Percentiles rank a stretch among this genome's conserved stretches.
Evolutionary conservation across 2,113 vertebrate genomes (phyloP).

Genomic region (Trichechus manatus): DNA sequence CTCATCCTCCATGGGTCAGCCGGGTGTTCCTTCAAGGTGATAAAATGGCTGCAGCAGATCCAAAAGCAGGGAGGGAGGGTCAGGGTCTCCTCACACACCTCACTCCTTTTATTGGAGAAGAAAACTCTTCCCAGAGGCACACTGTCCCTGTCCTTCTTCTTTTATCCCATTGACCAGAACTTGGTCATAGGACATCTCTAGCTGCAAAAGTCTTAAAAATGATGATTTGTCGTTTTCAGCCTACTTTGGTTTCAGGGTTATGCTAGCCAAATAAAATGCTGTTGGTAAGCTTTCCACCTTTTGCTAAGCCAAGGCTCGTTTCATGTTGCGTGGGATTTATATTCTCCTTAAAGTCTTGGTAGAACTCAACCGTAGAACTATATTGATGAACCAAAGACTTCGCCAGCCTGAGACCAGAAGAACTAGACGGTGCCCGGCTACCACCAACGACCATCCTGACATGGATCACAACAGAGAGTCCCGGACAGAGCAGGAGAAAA

Average conservation of each 20-base stretch:
- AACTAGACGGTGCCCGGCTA: no score
- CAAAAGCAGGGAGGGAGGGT: not conserved
- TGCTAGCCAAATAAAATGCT: not conserved
- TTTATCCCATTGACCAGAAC: not conserved
- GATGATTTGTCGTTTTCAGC: not conserved
- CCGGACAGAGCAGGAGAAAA: no score
- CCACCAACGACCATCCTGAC: no score
- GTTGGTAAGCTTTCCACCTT: not conserved
- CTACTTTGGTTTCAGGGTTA: not conserved
- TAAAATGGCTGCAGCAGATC: not conserved
- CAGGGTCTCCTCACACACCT: not conserved
- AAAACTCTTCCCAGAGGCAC: slow-evolving; percentile 19
- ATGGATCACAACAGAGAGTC: no score
- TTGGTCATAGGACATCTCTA: not conserved
- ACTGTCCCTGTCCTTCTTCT: not conserved
- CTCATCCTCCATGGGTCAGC: not conserved
- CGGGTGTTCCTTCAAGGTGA: not conserved
- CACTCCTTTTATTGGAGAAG: not conserved
- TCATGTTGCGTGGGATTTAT: not conserved
- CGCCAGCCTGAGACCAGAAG: no score
- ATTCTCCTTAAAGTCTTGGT: not conserved
- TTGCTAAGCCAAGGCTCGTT: not conserved
- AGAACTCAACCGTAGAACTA: not conserved
- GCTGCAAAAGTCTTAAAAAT: slow-evolving; percentile 1
- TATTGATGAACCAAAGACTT: not conserved